Percentiles rank a stretch among this genome's conserved stretches.
phyloP scores from a whole-genome alignment of 2,797 vertebrate genomes.

The Sebastes alutus region DNA sequence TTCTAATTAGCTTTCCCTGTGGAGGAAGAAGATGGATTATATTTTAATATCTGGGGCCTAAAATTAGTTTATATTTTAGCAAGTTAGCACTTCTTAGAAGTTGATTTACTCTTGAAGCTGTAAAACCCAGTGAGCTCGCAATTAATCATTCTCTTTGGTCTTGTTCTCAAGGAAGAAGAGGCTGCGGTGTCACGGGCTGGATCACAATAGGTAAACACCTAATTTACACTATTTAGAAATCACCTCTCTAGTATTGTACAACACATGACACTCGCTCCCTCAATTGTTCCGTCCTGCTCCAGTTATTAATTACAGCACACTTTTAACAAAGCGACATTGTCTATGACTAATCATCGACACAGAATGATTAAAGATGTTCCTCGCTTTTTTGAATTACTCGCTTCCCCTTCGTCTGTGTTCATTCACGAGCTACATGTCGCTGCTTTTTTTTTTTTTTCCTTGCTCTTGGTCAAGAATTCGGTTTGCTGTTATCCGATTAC shows the following conservation, averaged over 20 bases:
- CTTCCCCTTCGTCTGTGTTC: conserved; percentile 48
- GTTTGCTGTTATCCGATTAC: conserved; percentile 76
- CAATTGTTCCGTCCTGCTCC: conserved; percentile 74
- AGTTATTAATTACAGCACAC: conserved; percentile 84
- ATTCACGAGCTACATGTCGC: conserved; percentile 63
- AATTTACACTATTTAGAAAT: conserved; percentile 87
- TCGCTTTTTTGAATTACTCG: conserved; percentile 68
- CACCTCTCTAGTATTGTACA: conserved; percentile 80
- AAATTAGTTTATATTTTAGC: conserved; percentile 96
- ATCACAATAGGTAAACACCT: conserved; percentile 86
- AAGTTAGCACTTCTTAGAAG: conserved; percentile 92
- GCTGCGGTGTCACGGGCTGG: conserved; percentile 83
- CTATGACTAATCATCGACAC: conserved; percentile 82
- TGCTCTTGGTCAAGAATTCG: conserved; percentile 71
- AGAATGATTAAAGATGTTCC: conserved; percentile 80
- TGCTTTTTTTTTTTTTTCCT: background rate
- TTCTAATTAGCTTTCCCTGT: conserved; percentile 89
- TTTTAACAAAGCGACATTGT: conserved; percentile 84
- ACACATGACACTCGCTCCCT: conserved; percentile 72
- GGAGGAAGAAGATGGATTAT: conserved; percentile 92
- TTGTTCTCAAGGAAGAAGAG: conserved; percentile 82
- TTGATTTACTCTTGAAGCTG: conserved; percentile 91
- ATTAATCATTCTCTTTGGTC: conserved; percentile 87
- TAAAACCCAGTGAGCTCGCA: conserved; percentile 87
- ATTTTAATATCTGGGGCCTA: conserved; percentile 93